A percentile compares a stretch with the other conserved stretches of the same genome.
These are phyloP conservation scores for Oceanodroma tethys DNA, from an alignment of 2,113 vertebrate genomes.

Conservation along the genomic window DNA sequence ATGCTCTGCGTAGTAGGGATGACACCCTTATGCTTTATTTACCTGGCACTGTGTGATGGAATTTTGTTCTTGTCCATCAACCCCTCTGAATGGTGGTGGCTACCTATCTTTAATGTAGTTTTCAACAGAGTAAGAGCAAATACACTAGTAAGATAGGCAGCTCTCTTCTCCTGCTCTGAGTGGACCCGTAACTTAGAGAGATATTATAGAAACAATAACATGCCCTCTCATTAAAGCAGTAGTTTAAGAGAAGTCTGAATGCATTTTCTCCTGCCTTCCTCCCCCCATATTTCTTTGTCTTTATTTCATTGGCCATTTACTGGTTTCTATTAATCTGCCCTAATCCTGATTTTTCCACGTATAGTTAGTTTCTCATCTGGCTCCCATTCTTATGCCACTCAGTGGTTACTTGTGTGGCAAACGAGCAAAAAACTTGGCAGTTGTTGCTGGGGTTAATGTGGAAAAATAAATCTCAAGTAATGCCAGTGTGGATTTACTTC, in stretches of 20 bases:
- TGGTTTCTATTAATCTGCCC: constrained; percentile 45
- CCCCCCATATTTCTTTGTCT: background rate
- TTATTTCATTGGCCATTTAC: constrained; percentile 32
- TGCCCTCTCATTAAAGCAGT: background rate
- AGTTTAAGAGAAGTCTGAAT: constrained; percentile 4
- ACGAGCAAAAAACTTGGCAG: constrained; percentile 61
- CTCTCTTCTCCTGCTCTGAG: background rate
- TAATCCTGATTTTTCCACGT: constrained; percentile 64
- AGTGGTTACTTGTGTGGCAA: constrained; percentile 73
- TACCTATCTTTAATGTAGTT: background rate
- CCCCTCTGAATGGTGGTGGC: background rate
- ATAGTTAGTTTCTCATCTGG: constrained; percentile 62
- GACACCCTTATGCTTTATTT: background rate
- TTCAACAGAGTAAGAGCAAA: background rate
- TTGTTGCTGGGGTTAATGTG: constrained; percentile 72
- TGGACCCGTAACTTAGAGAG: background rate
- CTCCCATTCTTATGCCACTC: constrained; percentile 51
- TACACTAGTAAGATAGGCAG: background rate
- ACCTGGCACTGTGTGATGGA: accelerated
- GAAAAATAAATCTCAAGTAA: constrained; percentile 79
- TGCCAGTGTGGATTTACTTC: constrained; percentile 79
- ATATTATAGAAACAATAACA: background rate
- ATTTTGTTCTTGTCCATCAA: background rate
- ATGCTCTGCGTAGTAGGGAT: accelerated
- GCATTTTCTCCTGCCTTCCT: background rate